These are phyloP conservation scores for Ceratosolen fusciceps DNA, from an alignment of 1,140 invertebrate species.

Conservation along the genomic window DNA sequence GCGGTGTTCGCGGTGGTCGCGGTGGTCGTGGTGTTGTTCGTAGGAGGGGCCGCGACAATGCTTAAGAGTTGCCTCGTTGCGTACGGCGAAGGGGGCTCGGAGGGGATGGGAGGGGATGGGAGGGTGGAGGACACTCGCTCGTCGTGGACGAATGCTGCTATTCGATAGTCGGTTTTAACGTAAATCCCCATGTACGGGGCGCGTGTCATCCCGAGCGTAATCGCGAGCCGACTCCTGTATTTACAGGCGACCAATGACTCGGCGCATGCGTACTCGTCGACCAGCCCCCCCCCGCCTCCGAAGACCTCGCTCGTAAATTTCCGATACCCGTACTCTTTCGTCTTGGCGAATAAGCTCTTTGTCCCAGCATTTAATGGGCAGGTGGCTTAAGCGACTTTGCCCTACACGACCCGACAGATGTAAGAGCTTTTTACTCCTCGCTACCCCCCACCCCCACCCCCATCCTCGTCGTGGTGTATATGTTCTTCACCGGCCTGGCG, in stretches of 20 bases:
- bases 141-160: background rate
- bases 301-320: background rate
- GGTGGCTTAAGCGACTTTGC: background rate
- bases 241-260: background rate
- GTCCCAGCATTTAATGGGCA: background rate
- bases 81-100: too few species aligned
- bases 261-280: background rate
- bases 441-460: too few species aligned
- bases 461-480: too few species aligned
- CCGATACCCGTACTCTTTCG: background rate
- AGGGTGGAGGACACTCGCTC: background rate
- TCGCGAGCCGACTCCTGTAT: background rate
- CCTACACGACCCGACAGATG: background rate
- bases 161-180: conserved; percentile 1
- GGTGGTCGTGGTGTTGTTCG: too few species aligned
- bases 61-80: too few species aligned
- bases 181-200: background rate
- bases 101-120: too few species aligned
- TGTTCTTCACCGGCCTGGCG: too few species aligned
- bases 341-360: background rate
- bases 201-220: background rate
- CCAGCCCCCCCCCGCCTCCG: too few species aligned
- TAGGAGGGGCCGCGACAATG: too few species aligned
- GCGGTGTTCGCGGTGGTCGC: too few species aligned
- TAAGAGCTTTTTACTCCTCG: conserved; percentile 5